Percentiles rank a stretch among this genome's conserved stretches.
Evolutionary conservation across 2,113 vertebrate species (phyloP).

Genomic region (Dasyprocta punctata): DNA sequence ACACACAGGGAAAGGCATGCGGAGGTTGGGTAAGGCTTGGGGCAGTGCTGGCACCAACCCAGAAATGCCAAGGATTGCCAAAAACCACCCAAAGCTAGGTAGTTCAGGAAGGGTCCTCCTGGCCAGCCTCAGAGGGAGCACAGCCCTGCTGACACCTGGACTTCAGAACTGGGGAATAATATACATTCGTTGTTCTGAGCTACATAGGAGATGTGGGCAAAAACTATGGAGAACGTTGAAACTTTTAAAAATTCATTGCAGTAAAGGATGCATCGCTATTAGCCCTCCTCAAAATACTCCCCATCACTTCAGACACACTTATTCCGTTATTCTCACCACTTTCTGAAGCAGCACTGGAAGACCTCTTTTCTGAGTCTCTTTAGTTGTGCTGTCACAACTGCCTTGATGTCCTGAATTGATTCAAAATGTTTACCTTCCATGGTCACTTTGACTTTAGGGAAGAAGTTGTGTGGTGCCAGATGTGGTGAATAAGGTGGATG

Average conservation of each 20-base stretch:
- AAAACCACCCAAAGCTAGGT: rapidly evolving
- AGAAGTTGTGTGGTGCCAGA: background rate
- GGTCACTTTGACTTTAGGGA: background rate
- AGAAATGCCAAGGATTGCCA: rapidly evolving
- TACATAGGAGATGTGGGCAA: background rate
- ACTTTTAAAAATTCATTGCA: background rate
- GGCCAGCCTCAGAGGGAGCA: rapidly evolving
- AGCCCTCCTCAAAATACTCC: background rate
- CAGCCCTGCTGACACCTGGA: background rate
- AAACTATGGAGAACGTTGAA: background rate
- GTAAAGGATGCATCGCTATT: background rate
- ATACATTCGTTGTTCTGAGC: background rate
- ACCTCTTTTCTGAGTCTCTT: background rate
- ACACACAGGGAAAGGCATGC: too few species aligned
- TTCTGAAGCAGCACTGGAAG: background rate
- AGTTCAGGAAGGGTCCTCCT: background rate
- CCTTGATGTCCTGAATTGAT: background rate
- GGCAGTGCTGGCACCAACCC: too few species aligned
- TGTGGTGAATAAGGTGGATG: background rate
- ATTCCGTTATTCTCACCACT: background rate
- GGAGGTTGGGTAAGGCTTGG: background rate
- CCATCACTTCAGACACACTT: background rate
- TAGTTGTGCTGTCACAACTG: too few species aligned
- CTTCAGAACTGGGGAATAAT: background rate
- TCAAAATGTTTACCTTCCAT: background rate